Evolutionary conservation across 2,113 vertebrate species (phyloP).

Genomic region (Podarcis cretensis): DNA sequence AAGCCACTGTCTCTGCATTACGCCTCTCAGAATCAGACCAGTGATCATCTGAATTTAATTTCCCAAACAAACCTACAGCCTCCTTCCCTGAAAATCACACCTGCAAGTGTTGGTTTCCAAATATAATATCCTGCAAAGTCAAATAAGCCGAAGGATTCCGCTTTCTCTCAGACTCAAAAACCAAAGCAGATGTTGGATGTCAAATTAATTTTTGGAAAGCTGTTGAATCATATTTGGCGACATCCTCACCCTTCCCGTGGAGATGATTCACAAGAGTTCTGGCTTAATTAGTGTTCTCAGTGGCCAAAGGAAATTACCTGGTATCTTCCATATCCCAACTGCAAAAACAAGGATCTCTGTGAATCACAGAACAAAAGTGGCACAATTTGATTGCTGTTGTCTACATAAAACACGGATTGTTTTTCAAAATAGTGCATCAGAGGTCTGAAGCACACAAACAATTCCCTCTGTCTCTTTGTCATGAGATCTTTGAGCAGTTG

Average conservation of each 20-base stretch:
- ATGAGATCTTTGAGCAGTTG: neutral
- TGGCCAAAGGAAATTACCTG: neutral
- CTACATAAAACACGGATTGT: neutral
- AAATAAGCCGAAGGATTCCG: neutral
- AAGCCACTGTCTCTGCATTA: neutral
- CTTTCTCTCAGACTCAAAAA: neutral
- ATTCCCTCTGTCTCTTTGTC: neutral
- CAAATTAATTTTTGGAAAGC: neutral
- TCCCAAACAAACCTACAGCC: neutral
- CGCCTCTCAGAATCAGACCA: neutral
- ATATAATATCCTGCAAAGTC: neutral
- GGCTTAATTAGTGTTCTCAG: neutral
- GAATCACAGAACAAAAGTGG: neutral
- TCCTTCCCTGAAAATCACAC: neutral
- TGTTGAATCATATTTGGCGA: neutral
- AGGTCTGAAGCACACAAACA: neutral
- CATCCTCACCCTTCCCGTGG: neutral
- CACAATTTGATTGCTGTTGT: neutral
- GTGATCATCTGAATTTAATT: neutral
- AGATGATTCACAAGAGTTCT: neutral
- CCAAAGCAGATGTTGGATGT: neutral
- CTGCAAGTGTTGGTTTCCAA: neutral
- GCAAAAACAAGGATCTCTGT: constrained; percentile 2
- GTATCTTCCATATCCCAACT: neutral
- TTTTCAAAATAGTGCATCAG: neutral